Evolutionary conservation across 2,797 vertebrate species (phyloP).

Genomic region (Platyrinchus mystaceus): DNA sequence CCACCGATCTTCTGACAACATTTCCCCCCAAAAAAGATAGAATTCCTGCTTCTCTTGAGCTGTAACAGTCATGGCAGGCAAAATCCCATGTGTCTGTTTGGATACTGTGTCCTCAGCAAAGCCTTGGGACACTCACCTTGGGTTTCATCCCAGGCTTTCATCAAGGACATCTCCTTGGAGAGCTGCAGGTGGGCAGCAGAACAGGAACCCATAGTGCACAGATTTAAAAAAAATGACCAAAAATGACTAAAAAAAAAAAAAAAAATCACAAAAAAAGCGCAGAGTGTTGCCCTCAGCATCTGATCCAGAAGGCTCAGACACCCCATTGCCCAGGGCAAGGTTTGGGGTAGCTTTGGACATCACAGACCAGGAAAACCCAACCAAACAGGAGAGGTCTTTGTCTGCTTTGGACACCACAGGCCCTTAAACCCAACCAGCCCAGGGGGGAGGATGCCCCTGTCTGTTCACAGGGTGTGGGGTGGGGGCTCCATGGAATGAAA

Average conservation of each 20-base stretch:
- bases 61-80: too few species aligned
- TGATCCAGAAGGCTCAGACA: not conserved
- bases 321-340: not conserved
- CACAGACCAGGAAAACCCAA: not conserved
- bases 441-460: not conserved
- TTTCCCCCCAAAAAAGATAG: too few species aligned
- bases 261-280: not conserved
- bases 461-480: not conserved
- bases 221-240: fast-evolving
- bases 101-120: too few species aligned
- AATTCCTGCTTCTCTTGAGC: too few species aligned
- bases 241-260: not conserved
- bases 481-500: not conserved
- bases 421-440: not conserved
- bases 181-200: not conserved
- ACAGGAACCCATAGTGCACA: not conserved
- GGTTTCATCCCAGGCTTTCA: too few species aligned
- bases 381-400: too few species aligned
- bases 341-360: not conserved
- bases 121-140: too few species aligned
- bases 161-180: too few species aligned
- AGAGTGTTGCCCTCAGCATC: not conserved
- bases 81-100: too few species aligned
- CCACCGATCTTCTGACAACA: too few species aligned
- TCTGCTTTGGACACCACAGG: not conserved